phyloP scores from a whole-genome alignment of 2,113 vertebrate species.

The Tursiops truncatus region DNA sequence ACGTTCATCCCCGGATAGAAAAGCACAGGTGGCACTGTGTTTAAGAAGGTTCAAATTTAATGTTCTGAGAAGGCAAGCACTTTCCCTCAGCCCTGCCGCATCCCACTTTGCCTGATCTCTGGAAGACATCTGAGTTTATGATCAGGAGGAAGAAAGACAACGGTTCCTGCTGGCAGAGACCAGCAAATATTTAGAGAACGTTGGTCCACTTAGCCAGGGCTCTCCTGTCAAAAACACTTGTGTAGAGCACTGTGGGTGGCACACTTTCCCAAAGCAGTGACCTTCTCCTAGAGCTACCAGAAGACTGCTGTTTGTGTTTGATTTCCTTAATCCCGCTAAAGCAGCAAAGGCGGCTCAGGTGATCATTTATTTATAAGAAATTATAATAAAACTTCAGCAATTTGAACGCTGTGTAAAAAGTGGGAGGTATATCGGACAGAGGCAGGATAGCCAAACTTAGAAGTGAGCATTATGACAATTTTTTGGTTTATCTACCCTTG shows the following conservation, averaged over 20 bases:
- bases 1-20: rapidly evolving
- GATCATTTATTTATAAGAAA: slow-evolving; percentile 83
- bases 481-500: slow-evolving; percentile 76
- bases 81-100: background rate
- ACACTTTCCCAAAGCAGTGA: slow-evolving; percentile 67
- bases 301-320: slow-evolving; percentile 74
- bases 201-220: background rate
- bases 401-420: slow-evolving; percentile 77
- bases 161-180: background rate
- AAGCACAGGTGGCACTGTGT: background rate
- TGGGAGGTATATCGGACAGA: slow-evolving; percentile 20
- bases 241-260: background rate
- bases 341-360: slow-evolving; percentile 67
- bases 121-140: background rate
- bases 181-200: background rate
- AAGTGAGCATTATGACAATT: slow-evolving; percentile 70
- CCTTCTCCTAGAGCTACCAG: slow-evolving; percentile 76
- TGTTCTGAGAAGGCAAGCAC: background rate
- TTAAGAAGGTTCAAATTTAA: background rate
- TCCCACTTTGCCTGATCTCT: background rate
- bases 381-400: slow-evolving; percentile 73
- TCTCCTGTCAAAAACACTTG: background rate
- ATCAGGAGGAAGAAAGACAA: background rate
- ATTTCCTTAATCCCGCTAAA: slow-evolving; percentile 78
- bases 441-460: slow-evolving; percentile 62